Base-by-base conservation (phyloP, 1,140 invertebrate genomes). In the Dinoponera quadriceps region DNA sequence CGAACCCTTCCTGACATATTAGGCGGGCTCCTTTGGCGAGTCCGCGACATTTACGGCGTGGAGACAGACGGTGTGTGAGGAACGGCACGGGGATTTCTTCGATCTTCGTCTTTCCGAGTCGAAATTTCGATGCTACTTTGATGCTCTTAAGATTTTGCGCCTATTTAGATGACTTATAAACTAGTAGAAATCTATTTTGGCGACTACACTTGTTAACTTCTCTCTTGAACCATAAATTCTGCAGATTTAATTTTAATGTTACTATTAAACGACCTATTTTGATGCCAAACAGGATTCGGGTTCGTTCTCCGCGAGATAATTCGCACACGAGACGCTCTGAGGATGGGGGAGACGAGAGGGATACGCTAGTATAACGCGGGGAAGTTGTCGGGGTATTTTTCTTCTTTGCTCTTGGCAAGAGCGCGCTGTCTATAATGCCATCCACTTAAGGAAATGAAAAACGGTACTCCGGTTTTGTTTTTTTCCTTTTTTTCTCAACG, bases 1-100 rank as follows among this genome's bases (percentile, higher is more conserved):
- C 81, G 82, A 90, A 81, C 75, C 82, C 72, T 87, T 86, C 57
- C 78, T 88, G 85, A 89, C 85, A 90, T 44, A 44, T 90, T 90
- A 88, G 78, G 81, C 75, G 60, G 85, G 77, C 78, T 84, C 49
- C 66, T 80, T 71, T 59, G 63, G 49, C 54, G 22, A 44, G 57
- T 55, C 66, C 29, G 69, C 33, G 65, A 71, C 54, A 80, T 80
- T 80, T 80, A 80, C 69, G 14, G n/a, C 57, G 65, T 22, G 29
- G 29, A 33, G 44, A 78, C 22, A 44, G 33, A 77, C 29, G 14
- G n/a, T 16, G 73, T 57, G 20, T 7, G 44, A 20, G n/a, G n/a
- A n/a, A 0, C 33, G 18, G 0, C 33, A 18, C 51, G 18, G 44
- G 11, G 22, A 14, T 59, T 13, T 9, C 38, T 3, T 11, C 13